These are phyloP conservation scores for Pocota personata DNA, from an alignment of 2,888 invertebrate genomes.

Conservation along the genomic window DNA sequence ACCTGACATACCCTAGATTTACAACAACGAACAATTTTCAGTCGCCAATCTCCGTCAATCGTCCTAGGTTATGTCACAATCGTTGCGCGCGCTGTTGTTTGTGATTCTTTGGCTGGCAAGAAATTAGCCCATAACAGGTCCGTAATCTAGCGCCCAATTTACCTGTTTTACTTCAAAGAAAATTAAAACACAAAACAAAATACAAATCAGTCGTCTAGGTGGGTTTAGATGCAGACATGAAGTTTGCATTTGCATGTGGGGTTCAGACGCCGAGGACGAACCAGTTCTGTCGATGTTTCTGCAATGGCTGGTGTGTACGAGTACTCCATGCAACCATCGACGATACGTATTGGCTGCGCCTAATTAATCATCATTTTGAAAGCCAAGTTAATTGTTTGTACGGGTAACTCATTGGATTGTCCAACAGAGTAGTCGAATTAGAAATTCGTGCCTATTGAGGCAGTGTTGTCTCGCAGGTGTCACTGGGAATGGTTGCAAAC, in stretches of 20 bases:
- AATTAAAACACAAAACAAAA: constrained; percentile 41
- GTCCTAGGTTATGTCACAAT: constrained; percentile 62
- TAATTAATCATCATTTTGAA: constrained; percentile 69
- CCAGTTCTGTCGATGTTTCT: constrained; percentile 24
- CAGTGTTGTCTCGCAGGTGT: constrained; percentile 13
- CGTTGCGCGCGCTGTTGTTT: constrained; percentile 34
- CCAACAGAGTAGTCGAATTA: background rate
- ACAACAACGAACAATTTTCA: background rate
- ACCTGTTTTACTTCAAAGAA: constrained; percentile 38
- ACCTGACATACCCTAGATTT: constrained; percentile 34
- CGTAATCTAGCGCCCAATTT: constrained; percentile 58
- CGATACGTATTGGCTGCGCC: constrained; percentile 30
- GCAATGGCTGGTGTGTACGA: background rate
- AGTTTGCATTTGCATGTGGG: constrained; percentile 40
- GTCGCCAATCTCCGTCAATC: constrained; percentile 38
- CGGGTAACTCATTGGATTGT: constrained; percentile 25
- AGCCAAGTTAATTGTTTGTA: constrained; percentile 62
- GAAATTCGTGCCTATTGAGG: constrained; percentile 4
- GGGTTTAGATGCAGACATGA: constrained; percentile 24
- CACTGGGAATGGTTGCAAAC: background rate
- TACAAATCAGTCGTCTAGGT: constrained; percentile 51
- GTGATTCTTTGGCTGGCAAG: constrained; percentile 19
- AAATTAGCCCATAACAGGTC: constrained; percentile 66
- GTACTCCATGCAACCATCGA: background rate
- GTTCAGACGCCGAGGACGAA: constrained; percentile 33